Evolutionary conservation across 2,888 invertebrate genomes (phyloP).

Genomic region (Palloptera scutellata): DNA sequence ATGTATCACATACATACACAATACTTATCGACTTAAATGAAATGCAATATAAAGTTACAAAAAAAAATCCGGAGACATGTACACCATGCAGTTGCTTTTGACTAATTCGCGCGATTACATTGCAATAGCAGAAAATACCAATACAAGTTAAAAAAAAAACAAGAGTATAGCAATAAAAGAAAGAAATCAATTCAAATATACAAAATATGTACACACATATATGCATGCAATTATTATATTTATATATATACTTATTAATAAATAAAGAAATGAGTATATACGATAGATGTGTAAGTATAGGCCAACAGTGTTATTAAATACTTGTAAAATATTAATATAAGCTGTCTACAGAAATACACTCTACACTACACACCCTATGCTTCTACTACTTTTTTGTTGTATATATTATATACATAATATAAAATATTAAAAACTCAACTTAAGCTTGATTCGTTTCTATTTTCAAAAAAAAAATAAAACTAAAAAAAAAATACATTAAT

Average conservation of each 20-base stretch:
- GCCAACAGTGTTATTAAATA: constrained; percentile 3
- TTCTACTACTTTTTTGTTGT: not conserved
- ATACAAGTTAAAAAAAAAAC: constrained; percentile 4
- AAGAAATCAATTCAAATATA: not conserved
- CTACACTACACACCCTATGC: not conserved
- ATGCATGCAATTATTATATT: constrained; percentile 14
- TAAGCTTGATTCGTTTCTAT: too few relatives aligned
- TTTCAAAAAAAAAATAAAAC: too few relatives aligned
- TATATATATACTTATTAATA: not conserved
- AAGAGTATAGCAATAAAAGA: not conserved
- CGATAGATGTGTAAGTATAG: not conserved
- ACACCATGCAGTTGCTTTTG: not conserved
- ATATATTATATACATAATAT: not conserved
- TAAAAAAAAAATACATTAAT: too few relatives aligned
- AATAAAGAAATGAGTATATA: not conserved
- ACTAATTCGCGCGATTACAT: not conserved
- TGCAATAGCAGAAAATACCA: constrained; percentile 1
- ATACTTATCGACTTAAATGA: not conserved
- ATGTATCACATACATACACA: not conserved
- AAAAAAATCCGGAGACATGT: not conserved
- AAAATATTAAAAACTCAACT: too few relatives aligned
- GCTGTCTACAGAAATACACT: not conserved
- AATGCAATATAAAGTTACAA: constrained; percentile 2
- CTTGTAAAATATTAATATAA: not conserved
- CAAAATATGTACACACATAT: constrained; percentile 34